Percentiles rank a stretch among this genome's conserved stretches.
These are phyloP conservation scores for Liasis olivaceus DNA, from an alignment of 2,797 vertebrate species.

Conservation along the genomic window DNA sequence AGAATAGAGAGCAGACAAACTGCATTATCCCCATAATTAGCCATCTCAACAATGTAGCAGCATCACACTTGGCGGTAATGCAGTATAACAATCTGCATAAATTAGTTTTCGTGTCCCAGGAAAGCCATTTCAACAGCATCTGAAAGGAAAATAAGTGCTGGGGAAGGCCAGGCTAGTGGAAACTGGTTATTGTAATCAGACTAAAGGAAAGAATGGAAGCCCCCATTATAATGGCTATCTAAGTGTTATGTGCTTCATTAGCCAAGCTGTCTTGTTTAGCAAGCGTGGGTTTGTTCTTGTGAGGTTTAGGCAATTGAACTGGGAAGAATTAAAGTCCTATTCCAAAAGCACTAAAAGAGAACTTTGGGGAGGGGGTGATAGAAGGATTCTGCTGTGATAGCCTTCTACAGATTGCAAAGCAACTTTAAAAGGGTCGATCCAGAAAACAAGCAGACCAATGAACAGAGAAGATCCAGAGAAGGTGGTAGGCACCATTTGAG, in stretches of 20 bases:
- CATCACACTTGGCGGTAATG: slow-evolving; percentile 33
- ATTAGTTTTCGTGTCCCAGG: slow-evolving; percentile 55
- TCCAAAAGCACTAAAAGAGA: not conserved
- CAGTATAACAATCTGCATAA: slow-evolving; percentile 62
- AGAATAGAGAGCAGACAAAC: slow-evolving; percentile 57
- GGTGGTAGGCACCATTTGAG: not conserved
- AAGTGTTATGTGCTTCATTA: slow-evolving; percentile 25
- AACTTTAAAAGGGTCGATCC: not conserved
- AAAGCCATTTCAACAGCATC: slow-evolving; percentile 52
- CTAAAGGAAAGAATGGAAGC: slow-evolving; percentile 18
- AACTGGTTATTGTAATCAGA: slow-evolving; percentile 28
- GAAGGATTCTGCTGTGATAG: not conserved
- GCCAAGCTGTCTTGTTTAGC: not conserved
- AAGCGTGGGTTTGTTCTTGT: slow-evolving; percentile 7
- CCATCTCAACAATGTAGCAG: slow-evolving; percentile 51
- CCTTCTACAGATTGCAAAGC: not conserved
- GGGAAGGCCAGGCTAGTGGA: not conserved
- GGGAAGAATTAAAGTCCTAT: not conserved
- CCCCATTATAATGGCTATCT: not conserved
- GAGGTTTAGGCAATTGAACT: slow-evolving; percentile 4
- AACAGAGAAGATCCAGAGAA: not conserved
- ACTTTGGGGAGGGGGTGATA: not conserved
- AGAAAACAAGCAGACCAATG: not conserved
- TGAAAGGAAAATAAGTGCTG: slow-evolving; percentile 41
- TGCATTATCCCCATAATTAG: slow-evolving; percentile 63